Conservation (phyloP, 2,888 invertebrate species). For the Drosophila borealis region DNA sequence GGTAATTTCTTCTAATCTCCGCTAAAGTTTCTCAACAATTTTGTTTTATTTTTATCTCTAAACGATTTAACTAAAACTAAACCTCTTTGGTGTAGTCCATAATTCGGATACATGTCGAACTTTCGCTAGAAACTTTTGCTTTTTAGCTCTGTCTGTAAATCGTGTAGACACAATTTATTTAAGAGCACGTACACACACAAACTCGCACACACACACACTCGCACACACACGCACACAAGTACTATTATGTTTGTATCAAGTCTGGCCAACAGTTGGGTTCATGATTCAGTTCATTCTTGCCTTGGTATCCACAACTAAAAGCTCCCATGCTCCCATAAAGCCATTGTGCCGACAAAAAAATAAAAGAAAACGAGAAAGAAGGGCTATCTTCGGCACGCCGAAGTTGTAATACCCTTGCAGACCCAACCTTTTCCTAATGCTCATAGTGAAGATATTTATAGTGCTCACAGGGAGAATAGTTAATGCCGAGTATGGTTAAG, state of each 20-base stretch:
- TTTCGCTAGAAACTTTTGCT: constrained; percentile 62
- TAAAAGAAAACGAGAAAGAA: constrained; percentile 1
- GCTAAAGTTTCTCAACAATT: constrained; percentile 2
- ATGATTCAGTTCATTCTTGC: constrained; percentile 52
- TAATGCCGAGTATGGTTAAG: no score
- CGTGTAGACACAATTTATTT: constrained; percentile 45
- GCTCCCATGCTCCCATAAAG: constrained; percentile 12
- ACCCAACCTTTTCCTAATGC: no score
- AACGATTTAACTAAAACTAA: constrained; percentile 7
- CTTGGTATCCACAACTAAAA: constrained; percentile 32
- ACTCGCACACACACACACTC: constrained; percentile 1
- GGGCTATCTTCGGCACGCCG: no score
- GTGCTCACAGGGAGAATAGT: no score
- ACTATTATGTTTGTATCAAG: constrained; percentile 19
- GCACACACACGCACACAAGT: background rate
- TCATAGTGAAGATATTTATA: no score
- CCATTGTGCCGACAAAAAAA: constrained; percentile 47
- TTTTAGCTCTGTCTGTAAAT: constrained; percentile 49
- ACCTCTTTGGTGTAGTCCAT: constrained; percentile 27
- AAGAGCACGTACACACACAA: constrained; percentile 6
- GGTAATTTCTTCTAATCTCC: no score
- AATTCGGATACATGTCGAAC: constrained; percentile 49
- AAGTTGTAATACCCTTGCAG: no score
- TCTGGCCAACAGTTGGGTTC: constrained; percentile 51
- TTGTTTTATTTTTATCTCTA: background rate